These are phyloP conservation scores for Erebia aethiops DNA, from an alignment of 2,888 invertebrate species.

Conservation along the genomic window DNA sequence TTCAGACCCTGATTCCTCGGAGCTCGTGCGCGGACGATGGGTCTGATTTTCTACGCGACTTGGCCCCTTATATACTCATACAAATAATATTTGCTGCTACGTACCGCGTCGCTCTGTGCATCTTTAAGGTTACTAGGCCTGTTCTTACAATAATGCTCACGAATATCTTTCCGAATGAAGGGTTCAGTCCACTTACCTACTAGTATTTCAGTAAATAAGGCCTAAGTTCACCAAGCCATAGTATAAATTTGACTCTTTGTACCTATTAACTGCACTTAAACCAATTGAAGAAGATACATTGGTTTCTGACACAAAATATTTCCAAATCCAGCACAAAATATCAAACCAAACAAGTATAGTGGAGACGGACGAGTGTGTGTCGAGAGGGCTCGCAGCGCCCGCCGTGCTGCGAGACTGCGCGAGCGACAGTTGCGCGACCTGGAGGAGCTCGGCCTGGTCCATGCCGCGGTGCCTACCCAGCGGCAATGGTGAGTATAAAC, in stretches of 20 bases:
- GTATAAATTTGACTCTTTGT: too few relatives aligned
- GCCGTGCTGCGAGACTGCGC: slow-evolving; percentile 61
- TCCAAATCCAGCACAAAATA: slow-evolving; percentile 68
- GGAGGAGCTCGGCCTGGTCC: slow-evolving; percentile 62
- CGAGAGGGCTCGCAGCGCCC: slow-evolving; percentile 60
- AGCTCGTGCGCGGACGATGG: too few relatives aligned
- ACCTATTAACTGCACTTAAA: too few relatives aligned
- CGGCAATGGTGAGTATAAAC: slow-evolving; percentile 65
- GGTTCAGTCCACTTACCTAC: too few relatives aligned
- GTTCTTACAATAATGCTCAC: background rate
- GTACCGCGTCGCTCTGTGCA: too few relatives aligned
- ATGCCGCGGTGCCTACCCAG: slow-evolving; percentile 64
- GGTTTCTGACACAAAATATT: background rate
- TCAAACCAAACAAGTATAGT: slow-evolving; percentile 78
- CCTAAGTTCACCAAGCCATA: too few relatives aligned
- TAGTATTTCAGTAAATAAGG: too few relatives aligned
- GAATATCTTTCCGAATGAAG: background rate
- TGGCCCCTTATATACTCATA: too few relatives aligned
- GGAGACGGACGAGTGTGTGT: slow-evolving; percentile 66
- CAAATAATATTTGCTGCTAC: too few relatives aligned
- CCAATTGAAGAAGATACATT: background rate
- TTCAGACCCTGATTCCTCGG: too few relatives aligned
- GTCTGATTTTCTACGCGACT: too few relatives aligned
- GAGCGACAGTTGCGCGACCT: slow-evolving; percentile 57
- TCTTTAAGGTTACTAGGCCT: too few relatives aligned